These are phyloP conservation scores for Oscheius sp. DNA, from an alignment of 1,140 invertebrate species.

Conservation along the genomic window DNA sequence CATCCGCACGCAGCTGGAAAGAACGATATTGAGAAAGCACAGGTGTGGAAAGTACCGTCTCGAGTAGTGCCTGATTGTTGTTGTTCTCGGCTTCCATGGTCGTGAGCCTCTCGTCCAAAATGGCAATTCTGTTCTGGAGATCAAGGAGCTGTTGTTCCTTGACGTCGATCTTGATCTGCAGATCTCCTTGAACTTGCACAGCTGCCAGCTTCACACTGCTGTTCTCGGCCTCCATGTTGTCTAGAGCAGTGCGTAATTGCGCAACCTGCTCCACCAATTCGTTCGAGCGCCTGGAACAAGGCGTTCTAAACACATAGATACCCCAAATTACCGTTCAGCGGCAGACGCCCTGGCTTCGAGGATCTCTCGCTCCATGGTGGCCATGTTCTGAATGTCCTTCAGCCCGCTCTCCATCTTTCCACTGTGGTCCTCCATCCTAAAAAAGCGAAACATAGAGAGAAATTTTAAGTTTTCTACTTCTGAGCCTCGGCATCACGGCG, in stretches of 20 bases:
- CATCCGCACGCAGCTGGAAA: not conserved
- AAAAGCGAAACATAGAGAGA: not conserved
- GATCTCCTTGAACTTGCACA: not conserved
- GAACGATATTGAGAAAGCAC: not conserved
- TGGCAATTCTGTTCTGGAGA: not conserved
- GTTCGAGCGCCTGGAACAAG: not conserved
- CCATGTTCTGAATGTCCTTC: slow-evolving; percentile 7
- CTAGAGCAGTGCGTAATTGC: not conserved
- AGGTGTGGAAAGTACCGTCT: not conserved
- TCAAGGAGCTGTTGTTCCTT: not conserved
- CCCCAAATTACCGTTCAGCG: too few relatives aligned
- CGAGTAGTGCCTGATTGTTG: not conserved
- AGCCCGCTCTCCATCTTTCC: slow-evolving; percentile 3
- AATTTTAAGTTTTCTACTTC: not conserved
- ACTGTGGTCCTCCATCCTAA: slow-evolving; percentile 2
- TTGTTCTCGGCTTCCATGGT: not conserved
- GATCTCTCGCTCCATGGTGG: slow-evolving; percentile 9
- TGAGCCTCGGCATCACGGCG: not conserved
- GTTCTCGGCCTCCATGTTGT: not conserved
- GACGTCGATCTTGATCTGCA: not conserved
- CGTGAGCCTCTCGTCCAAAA: not conserved
- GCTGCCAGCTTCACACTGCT: not conserved
- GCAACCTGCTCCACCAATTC: not conserved
- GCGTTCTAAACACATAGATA: too few relatives aligned
- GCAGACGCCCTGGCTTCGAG: not conserved